Conservation (phyloP, 2,797 vertebrate genomes). For the Meriones psammophilus region DNA sequence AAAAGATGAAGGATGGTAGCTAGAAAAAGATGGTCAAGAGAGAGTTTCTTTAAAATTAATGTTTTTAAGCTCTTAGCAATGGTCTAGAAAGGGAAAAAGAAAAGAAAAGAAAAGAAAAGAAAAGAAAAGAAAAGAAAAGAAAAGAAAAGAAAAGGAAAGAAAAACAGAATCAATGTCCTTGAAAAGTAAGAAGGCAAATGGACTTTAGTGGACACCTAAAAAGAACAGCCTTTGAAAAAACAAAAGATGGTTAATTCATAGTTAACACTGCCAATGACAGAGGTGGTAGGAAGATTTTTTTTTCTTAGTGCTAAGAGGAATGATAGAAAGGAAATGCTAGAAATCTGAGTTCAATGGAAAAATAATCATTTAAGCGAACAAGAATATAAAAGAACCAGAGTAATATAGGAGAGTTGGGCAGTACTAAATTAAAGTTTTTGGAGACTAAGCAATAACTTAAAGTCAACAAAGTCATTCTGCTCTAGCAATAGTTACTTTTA, state of each 20-base stretch:
- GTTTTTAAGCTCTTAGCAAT: neutral
- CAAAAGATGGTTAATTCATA: constrained; percentile 49
- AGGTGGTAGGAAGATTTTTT: constrained; percentile 3
- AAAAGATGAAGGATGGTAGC: neutral
- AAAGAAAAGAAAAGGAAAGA: neutral
- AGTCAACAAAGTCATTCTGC: constrained; percentile 17
- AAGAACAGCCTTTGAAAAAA: constrained; percentile 2
- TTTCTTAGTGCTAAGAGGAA: constrained; percentile 54
- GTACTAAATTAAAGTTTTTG: constrained; percentile 29
- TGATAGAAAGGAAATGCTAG: constrained; percentile 16
- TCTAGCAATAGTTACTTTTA: constrained; percentile 2
- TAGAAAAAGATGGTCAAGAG: neutral
- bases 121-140: neutral
- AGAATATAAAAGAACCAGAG: neutral
- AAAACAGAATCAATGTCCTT: constrained; percentile 47
- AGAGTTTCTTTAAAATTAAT: neutral
- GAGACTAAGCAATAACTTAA: constrained; percentile 24
- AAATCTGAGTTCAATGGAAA: constrained; percentile 5
- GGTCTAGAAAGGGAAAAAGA: constrained; percentile 3
- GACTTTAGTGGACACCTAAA: neutral
- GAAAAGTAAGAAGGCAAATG: neutral
- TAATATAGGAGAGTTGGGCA: neutral
- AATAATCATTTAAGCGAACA: constrained; percentile 26
- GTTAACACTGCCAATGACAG: constrained; percentile 1
- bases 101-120: too few relatives aligned